Conservation (phyloP, 2,888 invertebrate genomes). For the Synergus itoensis region DNA sequence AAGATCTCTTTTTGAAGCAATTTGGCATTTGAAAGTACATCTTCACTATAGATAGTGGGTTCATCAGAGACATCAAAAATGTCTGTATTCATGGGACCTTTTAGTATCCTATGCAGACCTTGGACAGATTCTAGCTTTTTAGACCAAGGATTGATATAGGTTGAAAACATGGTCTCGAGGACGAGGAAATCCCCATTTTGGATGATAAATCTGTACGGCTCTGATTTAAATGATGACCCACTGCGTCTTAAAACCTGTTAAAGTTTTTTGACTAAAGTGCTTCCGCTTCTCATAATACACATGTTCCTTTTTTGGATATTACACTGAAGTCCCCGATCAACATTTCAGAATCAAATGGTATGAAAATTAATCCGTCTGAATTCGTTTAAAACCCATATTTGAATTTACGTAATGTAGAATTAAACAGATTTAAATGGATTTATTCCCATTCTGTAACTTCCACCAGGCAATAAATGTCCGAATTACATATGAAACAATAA, state of each 20-base stretch:
- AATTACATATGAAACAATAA: background rate
- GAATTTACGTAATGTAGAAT: too few relatives aligned
- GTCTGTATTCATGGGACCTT: constrained; percentile 88
- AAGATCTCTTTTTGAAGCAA: constrained; percentile 84
- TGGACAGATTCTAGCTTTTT: constrained; percentile 93
- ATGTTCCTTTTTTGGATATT: background rate
- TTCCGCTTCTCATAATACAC: background rate
- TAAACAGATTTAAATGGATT: too few relatives aligned
- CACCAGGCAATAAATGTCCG: background rate
- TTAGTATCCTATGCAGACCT: constrained; percentile 87
- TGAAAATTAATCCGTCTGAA: too few relatives aligned
- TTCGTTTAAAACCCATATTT: too few relatives aligned
- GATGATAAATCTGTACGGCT: constrained; percentile 88
- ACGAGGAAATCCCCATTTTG: constrained; percentile 92
- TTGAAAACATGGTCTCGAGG: constrained; percentile 95
- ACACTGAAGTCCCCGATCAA: background rate
- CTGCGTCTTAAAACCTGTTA: constrained; percentile 85
- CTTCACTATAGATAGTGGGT: constrained; percentile 80
- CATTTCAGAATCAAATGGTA: too few relatives aligned
- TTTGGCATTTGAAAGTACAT: constrained; percentile 82
- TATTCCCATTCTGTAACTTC: too few relatives aligned
- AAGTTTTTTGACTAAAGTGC: constrained; percentile 2
- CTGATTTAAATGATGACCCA: constrained; percentile 86
- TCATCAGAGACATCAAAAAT: constrained; percentile 82
- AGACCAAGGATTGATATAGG: constrained; percentile 96